Evolutionary conservation across 2,113 vertebrate species (phyloP), one percentile per base, ranked within the genome.

Genomic region (Megalops atlanticus): DNA sequence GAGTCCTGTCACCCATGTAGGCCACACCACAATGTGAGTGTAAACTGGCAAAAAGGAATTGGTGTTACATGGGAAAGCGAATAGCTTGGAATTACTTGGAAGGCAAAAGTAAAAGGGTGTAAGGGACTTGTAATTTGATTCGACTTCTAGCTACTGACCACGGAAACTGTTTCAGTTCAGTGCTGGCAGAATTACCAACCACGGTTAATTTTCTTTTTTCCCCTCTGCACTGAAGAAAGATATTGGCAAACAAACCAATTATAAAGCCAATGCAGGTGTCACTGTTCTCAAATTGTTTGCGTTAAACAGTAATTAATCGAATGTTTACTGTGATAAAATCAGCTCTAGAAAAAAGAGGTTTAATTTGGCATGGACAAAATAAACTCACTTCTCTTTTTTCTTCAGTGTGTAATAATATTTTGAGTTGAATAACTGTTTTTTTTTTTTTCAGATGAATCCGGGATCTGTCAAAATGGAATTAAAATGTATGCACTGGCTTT

Each of bases 381-480:
- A n/a, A n/a, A n/a, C n/a, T n/a, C n/a, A n/a, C n/a, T n/a, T 27
- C 0, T 41, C 24, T 52, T 72, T 24, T 82, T 4, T 45, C 52
- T 85, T 76, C 80, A 27, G 41, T 33, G 45, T 68, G 38, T 0
- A 35, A 76, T 33, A 0, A 35, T 83, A 69, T 89, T 35, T 83
- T n/a, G n/a, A n/a, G n/a, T n/a, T n/a, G n/a, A 69, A 64, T 78
- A 41, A 76, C 35, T 84, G 78, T 86, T 82, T 82, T 80, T 82
- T 71, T 47, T 77, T 35, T 84, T 86, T 54, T 83, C 84, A 92
- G 86, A 86, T 85, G 76, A 78, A 35, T 81, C 85, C 83, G 81
- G 52, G 75, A 80, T 85, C 54, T 39, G 87, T 88, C 86, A 90
- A 87, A 86, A 95, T 95, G 94, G 88, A 82, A 84, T 82, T 83